Conservation (phyloP, 2,797 vertebrate genomes). For the Rhyacichthys aspro region DNA sequence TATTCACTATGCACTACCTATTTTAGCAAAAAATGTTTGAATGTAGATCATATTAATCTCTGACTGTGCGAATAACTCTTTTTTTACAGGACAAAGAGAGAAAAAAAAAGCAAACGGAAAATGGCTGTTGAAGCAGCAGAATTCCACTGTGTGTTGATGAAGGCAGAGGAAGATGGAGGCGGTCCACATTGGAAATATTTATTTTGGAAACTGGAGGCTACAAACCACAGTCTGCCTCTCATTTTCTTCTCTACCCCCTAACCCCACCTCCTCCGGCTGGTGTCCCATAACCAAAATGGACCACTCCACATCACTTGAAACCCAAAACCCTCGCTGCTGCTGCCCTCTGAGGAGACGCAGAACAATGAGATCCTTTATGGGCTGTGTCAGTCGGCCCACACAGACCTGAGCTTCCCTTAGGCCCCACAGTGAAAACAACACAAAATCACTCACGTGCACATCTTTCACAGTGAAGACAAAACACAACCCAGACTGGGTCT, state of each 20-base stretch:
- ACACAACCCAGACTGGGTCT: too few relatives aligned
- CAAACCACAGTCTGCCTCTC: slow-evolving; percentile 19
- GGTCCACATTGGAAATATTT: slow-evolving; percentile 56
- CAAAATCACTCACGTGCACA: too few relatives aligned
- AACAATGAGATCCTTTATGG: slow-evolving; percentile 70
- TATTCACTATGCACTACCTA: too few relatives aligned
- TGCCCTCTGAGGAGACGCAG: slow-evolving; percentile 52
- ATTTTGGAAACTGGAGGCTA: slow-evolving; percentile 45
- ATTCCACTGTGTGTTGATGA: slow-evolving; percentile 22
- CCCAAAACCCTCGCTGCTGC: slow-evolving; percentile 43
- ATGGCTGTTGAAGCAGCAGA: slow-evolving; percentile 32
- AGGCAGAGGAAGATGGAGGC: slow-evolving; percentile 1
- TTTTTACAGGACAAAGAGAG: slow-evolving; percentile 17
- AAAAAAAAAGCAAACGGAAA: slow-evolving; percentile 22
- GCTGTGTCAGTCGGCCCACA: slow-evolving; percentile 3
- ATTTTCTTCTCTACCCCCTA: background rate
- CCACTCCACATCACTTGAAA: slow-evolving; percentile 63
- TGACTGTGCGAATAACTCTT: too few relatives aligned
- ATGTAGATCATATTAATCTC: too few relatives aligned
- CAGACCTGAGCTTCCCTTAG: background rate
- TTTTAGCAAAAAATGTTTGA: too few relatives aligned
- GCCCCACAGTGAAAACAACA: too few relatives aligned
- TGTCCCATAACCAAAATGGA: slow-evolving; percentile 61
- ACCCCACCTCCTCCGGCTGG: slow-evolving; percentile 16
- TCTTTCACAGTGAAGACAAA: too few relatives aligned